Percentiles rank a stretch among this genome's conserved stretches.
phyloP scores from a whole-genome alignment of 1,140 invertebrate genomes.

The Drosophila mauritiana region DNA sequence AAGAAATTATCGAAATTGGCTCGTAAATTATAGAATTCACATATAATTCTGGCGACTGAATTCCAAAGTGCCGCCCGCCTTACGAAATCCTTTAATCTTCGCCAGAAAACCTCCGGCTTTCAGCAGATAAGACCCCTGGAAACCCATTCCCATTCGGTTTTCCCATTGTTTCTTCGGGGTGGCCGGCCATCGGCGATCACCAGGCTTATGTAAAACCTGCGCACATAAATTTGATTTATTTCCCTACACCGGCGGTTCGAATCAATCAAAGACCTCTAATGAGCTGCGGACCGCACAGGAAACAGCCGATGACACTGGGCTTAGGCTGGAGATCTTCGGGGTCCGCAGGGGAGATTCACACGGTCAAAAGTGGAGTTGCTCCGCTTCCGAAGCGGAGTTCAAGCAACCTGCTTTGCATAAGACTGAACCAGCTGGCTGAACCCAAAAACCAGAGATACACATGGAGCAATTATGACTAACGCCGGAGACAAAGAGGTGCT shows the following conservation, averaged over 20 bases:
- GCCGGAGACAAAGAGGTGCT: conserved; percentile 61
- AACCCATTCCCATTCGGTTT: conserved; percentile 5
- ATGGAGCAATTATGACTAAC: conserved; percentile 76
- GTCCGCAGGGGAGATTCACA: conserved; percentile 51
- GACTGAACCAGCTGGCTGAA: conserved; percentile 17
- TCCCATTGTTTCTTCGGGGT: conserved; percentile 23
- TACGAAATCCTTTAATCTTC: conserved; percentile 53
- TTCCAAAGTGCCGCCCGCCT: conserved; percentile 43
- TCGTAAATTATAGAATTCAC: conserved; percentile 73
- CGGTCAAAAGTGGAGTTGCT: conserved; percentile 39
- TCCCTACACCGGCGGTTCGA: conserved; percentile 32
- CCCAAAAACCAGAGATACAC: conserved; percentile 16
- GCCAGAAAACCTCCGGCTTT: conserved; percentile 14
- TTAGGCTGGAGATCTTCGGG: conserved; percentile 19
- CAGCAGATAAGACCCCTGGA: conserved; percentile 16
- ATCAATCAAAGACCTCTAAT: conserved; percentile 70
- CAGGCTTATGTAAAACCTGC: conserved; percentile 36
- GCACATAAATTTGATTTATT: conserved; percentile 81
- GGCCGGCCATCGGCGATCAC: conserved; percentile 19
- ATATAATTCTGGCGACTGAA: conserved; percentile 38
- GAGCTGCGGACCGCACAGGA: conserved; percentile 55
- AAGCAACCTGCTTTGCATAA: conserved; percentile 65
- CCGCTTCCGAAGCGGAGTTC: conserved; percentile 41
- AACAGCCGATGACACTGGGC: conserved; percentile 67
- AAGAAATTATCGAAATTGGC: conserved; percentile 75